Percentiles rank a stretch among this genome's conserved stretches.
phyloP scores from a whole-genome alignment of 2,888 invertebrate genomes.

The Acanthococcus lagerstroemiae region DNA sequence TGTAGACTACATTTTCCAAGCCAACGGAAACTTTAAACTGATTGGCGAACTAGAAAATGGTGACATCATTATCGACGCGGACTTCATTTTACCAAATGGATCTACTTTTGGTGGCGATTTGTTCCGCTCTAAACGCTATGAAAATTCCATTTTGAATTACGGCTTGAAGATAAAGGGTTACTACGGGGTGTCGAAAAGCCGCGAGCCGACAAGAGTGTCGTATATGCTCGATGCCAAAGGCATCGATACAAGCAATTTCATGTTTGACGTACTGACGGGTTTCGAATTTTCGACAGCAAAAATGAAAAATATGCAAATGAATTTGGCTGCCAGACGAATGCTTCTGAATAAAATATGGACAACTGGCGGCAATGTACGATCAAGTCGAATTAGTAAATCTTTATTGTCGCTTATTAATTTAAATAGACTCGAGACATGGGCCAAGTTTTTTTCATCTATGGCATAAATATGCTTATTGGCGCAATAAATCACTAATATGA shows the following conservation, averaged over 20 bases:
- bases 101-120: not conserved
- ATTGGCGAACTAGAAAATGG: too few relatives aligned
- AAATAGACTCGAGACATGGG: too few relatives aligned
- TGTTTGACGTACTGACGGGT: conserved; percentile 6
- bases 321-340: not conserved
- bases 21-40: not conserved
- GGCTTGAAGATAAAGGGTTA: not conserved
- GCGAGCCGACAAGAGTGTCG: not conserved
- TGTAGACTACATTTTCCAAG: not conserved
- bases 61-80: not conserved
- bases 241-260: not conserved
- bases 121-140: not conserved
- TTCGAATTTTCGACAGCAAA: not conserved
- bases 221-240: not conserved
- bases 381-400: not conserved
- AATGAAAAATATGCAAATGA: conserved; percentile 2
- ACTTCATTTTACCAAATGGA: not conserved
- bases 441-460: too few relatives aligned
- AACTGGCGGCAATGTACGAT: conserved; percentile 7
- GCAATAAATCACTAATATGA: too few relatives aligned
- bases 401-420: too few relatives aligned
- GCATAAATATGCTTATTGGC: too few relatives aligned
- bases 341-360: conserved; percentile 8
- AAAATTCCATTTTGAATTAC: not conserved
- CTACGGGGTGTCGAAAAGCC: not conserved